Percentiles rank a stretch among this genome's conserved stretches.
Conservation (phyloP, 2,113 vertebrate species). For the Grus americana region DNA sequence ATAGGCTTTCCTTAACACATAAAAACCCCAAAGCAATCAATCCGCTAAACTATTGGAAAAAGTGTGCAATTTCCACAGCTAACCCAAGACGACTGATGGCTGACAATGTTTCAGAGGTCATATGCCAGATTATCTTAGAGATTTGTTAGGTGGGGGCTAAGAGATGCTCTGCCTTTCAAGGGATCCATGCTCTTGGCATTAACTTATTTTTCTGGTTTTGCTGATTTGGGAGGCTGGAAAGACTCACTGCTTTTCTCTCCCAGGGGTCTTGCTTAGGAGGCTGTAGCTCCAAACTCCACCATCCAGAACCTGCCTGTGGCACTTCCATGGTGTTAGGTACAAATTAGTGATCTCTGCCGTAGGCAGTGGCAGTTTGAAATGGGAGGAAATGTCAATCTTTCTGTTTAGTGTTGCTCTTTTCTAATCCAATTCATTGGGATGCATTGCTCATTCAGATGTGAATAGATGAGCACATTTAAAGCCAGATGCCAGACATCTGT, state of each 20-base stretch:
- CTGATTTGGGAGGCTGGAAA: neutral
- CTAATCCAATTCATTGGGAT: neutral
- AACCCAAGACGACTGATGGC: neutral
- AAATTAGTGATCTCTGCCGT: neutral
- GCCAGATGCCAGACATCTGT: slow-evolving; percentile 36
- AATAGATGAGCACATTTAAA: slow-evolving; percentile 19
- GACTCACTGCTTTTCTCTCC: neutral
- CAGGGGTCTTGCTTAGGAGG: neutral
- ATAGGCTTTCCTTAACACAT: neutral
- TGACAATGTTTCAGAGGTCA: neutral
- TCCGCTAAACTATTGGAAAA: neutral
- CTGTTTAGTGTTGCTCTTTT: neutral
- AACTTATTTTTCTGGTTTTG: neutral
- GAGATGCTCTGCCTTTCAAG: neutral
- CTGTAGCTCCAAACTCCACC: neutral
- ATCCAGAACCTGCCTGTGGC: neutral
- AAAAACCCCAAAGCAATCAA: accelerated
- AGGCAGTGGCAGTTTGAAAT: neutral
- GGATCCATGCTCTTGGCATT: neutral
- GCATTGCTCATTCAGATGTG: neutral
- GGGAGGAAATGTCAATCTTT: neutral
- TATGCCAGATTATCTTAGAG: neutral
- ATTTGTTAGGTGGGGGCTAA: neutral
- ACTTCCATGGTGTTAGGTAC: neutral
- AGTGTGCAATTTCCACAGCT: neutral